Percentiles rank a stretch among this genome's conserved stretches.
Conservation (phyloP, 30 jellyfish, hydroid and myxozoan genomes). For the Haliclystus octoradiatus region DNA sequence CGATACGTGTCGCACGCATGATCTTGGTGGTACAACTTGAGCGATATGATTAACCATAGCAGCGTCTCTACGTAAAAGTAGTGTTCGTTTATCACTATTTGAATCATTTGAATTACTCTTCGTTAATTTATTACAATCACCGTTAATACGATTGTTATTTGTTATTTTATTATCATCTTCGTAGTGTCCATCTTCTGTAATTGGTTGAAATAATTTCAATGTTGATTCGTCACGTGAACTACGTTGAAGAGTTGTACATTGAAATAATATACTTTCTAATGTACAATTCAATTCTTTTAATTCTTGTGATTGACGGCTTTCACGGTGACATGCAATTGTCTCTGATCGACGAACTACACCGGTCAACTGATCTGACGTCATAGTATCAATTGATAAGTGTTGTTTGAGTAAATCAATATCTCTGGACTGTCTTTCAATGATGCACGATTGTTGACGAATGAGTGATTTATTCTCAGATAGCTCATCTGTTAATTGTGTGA, state of each 20-base stretch:
- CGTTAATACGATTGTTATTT: neutral
- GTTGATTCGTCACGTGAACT: constrained; percentile 30
- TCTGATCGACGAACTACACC: neutral
- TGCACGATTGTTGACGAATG: neutral
- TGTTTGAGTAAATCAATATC: neutral
- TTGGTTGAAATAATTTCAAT: constrained; percentile 41
- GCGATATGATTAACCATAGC: constrained; percentile 46
- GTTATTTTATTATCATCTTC: neutral
- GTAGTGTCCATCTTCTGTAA: constrained; percentile 13
- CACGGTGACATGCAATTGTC: neutral
- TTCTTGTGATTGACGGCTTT: constrained; percentile 61
- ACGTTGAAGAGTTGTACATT: constrained; percentile 67
- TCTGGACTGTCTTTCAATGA: neutral
- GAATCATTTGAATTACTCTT: neutral
- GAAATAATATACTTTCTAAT: constrained; percentile 62
- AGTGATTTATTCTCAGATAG: constrained; percentile 13
- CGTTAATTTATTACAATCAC: neutral
- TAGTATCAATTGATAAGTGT: neutral
- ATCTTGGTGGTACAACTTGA: constrained; percentile 51
- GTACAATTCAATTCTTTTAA: constrained; percentile 61
- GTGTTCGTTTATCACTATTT: constrained; percentile 22
- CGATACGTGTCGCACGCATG: constrained; percentile 1
- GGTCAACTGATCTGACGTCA: neutral
- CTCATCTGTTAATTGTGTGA: constrained; percentile 39
- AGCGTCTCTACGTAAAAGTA: constrained; percentile 34